Evolutionary conservation across 2,888 invertebrate genomes (phyloP), one percentile per base, ranked within the genome.

Genomic region (Cristatella mucedo): DNA sequence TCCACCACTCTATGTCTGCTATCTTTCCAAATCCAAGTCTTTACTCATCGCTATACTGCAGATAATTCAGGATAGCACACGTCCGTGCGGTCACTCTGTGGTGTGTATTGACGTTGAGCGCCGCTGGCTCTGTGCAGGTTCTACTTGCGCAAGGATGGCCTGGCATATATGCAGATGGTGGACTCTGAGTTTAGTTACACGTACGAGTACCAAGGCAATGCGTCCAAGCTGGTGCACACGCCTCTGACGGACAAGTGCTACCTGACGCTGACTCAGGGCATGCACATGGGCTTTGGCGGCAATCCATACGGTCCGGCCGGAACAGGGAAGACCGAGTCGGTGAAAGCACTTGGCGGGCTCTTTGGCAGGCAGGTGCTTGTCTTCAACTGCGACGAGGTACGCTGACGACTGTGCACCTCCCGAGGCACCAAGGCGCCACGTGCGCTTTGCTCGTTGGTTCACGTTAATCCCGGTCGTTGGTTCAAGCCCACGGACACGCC

Each of bases 281-380:
- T 32, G 46, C 80, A 82, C 57, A 77, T 95, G 67, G 95, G 95
- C 1, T 73, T 95, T 50, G 93, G 95, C 42, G 97, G 95, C 6
- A 97, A 97, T 70, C 95, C 95, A 0, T 95, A 93, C 55, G 97
- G 97, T 0, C 95, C 95, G 1, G 97, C 97, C 16, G 97, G 97
- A 41, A 97, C 95, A 0, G 95, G 95, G 0, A 97, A 97, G 71
- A 97, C 95, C 0, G 95, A 97, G 67, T 89, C 91, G 18, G 89
- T 97, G 0, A 97, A 97, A 70, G 87, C 91, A 1, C 70, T 97
- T 4, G 65, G 63, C 22, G 62, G 62, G 19, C 72, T 91, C 50
- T 72, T 95, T 49, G 95, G 95, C 0, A 73, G 95, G 40, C 78
- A 91, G 54, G 66, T 66, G 20, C 54, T 65, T 21, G 65, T 65